Evolutionary conservation across 2,113 vertebrate species (phyloP).

Genomic region (Brachypodius melanocephalos): DNA sequence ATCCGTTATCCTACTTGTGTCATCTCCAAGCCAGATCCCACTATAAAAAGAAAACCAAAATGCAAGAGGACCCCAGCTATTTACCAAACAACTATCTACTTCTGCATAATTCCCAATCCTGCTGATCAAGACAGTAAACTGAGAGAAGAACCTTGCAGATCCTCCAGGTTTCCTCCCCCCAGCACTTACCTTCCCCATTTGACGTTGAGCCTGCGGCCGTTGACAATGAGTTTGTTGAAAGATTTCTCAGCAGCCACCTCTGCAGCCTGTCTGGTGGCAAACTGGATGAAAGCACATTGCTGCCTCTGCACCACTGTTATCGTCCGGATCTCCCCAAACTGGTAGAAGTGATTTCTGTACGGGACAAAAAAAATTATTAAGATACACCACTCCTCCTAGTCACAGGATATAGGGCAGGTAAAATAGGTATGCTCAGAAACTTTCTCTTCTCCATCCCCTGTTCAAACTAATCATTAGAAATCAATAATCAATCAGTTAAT

Average conservation of each 20-base stretch:
- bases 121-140: neutral
- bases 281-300: slow-evolving; percentile 98
- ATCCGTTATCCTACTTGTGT: neutral
- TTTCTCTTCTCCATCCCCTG: neutral
- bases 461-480: neutral
- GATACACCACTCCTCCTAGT: neutral
- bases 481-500: neutral
- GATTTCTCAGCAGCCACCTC: slow-evolving; percentile 96
- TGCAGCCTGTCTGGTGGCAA: slow-evolving; percentile 89
- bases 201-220: slow-evolving; percentile 93
- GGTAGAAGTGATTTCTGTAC: slow-evolving; percentile 93
- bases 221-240: slow-evolving; percentile 97
- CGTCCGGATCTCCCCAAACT: slow-evolving; percentile 96
- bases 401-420: fast-evolving
- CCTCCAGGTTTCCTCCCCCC: neutral
- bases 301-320: slow-evolving; percentile 95
- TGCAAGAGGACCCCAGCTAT: neutral
- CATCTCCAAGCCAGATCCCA: neutral
- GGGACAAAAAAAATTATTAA: neutral
- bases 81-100: neutral
- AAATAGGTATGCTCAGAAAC: neutral
- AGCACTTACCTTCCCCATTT: slow-evolving; percentile 93
- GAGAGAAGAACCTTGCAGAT: neutral
- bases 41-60: neutral
- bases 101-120: neutral